A percentile compares a stretch with the other conserved stretches of the same genome.
Evolutionary conservation across 53 echinoderm and acorn worm genomes (phyloP).

Genomic region (Zoroaster sp.): DNA sequence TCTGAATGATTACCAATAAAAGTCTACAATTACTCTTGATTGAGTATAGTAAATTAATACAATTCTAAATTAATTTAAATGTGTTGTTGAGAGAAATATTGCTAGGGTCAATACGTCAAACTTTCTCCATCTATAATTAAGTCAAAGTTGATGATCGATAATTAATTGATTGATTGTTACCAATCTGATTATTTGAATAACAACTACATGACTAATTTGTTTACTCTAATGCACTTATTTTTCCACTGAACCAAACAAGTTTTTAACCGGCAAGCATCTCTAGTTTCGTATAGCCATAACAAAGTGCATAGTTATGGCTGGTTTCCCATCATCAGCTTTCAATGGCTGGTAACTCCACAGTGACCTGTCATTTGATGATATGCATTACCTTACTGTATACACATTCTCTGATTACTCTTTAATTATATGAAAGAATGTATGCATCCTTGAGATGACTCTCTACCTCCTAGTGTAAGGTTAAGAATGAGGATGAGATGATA

Average conservation of each 20-base stretch:
- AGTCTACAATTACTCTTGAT: no score
- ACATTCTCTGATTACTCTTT: slow-evolving; percentile 47
- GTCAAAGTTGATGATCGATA: no score
- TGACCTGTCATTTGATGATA: neutral
- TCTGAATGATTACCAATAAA: no score
- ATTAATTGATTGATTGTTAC: no score
- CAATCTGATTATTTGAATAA: no score
- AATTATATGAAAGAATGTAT: slow-evolving; percentile 53
- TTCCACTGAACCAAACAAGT: neutral
- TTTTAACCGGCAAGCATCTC: neutral
- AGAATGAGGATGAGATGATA: no score
- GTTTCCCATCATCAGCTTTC: slow-evolving; percentile 25
- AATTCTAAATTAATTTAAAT: no score
- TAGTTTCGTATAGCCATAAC: slow-evolving; percentile 30
- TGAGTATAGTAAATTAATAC: no score
- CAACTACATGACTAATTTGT: no score
- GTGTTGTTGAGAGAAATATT: no score
- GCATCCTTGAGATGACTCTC: neutral
- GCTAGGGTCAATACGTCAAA: no score
- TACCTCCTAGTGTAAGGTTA: neutral
- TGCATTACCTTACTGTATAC: neutral
- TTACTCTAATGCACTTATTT: neutral
- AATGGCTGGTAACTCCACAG: slow-evolving; percentile 15
- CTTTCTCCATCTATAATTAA: no score
- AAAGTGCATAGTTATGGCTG: slow-evolving; percentile 27